These are phyloP conservation scores for Gallinago undulata DNA, from an alignment of 2,113 vertebrate species.

Conservation along the genomic window DNA sequence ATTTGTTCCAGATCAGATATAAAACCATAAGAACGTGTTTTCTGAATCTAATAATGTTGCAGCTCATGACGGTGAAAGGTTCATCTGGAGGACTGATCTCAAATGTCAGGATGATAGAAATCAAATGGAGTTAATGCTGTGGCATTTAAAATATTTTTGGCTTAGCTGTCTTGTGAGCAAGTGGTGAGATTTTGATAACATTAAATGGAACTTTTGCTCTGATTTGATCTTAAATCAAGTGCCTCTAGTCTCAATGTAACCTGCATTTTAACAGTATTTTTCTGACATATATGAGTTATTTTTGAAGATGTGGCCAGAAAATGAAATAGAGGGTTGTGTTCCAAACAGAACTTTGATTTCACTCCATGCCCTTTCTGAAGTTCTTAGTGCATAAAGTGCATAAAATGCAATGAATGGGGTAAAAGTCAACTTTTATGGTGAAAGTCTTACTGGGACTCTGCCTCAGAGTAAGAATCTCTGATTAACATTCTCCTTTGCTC, in stretches of 20 bases:
- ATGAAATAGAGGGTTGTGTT: not conserved
- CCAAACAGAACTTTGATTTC: not conserved
- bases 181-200: not conserved
- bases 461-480: not conserved
- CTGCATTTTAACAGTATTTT: not conserved
- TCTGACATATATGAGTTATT: not conserved
- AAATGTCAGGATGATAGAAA: constrained; percentile 28
- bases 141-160: constrained; percentile 1
- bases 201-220: not conserved
- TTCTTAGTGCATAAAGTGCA: not conserved
- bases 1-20: constrained; percentile 27
- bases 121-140: not conserved
- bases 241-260: not conserved
- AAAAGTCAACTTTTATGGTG: not conserved
- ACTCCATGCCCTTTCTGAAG: not conserved
- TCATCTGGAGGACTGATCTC: not conserved
- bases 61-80: not conserved
- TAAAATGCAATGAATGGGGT: not conserved
- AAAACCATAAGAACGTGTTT: not conserved
- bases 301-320: not conserved
- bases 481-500: not conserved
- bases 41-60: not conserved
- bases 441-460: not conserved
- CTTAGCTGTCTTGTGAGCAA: not conserved
- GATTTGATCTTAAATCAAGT: not conserved